These are phyloP conservation scores for Cololabis saira DNA, from an alignment of 2,113 vertebrate genomes.

Conservation along the genomic window DNA sequence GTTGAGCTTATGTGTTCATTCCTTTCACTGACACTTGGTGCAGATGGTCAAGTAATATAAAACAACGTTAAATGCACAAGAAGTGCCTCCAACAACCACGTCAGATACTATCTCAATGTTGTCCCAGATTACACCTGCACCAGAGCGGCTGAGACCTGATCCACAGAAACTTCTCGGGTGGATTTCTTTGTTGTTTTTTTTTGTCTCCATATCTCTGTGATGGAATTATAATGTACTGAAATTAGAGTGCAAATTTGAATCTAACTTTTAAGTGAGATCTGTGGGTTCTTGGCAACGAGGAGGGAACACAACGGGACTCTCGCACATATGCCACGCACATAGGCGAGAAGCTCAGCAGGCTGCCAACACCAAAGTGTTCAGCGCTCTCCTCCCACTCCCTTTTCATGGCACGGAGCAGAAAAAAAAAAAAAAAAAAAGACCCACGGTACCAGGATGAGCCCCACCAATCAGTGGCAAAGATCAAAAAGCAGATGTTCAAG, in stretches of 20 bases:
- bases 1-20: no score
- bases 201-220: slow-evolving; percentile 25
- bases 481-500: slow-evolving; percentile 71
- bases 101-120: slow-evolving; percentile 2
- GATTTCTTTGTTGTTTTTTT: not conserved
- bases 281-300: slow-evolving; percentile 61
- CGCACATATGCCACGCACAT: slow-evolving; percentile 71
- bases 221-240: slow-evolving; percentile 61
- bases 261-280: slow-evolving; percentile 63
- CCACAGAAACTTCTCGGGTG: slow-evolving; percentile 44
- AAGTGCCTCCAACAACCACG: slow-evolving; percentile 13
- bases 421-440: not conserved
- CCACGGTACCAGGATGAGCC: slow-evolving; percentile 9
- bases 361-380: slow-evolving; percentile 66
- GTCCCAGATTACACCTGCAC: slow-evolving; percentile 45
- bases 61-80: not conserved
- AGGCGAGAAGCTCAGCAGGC: slow-evolving; percentile 55
- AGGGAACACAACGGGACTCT: slow-evolving; percentile 68
- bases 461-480: slow-evolving; percentile 57
- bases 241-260: slow-evolving; percentile 64
- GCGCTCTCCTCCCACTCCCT: slow-evolving; percentile 66
- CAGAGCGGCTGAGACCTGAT: slow-evolving; percentile 35
- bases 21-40: no score
- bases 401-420: slow-evolving; percentile 30
- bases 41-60: not conserved